A percentile compares a stretch with the other conserved stretches of the same genome.
phyloP scores from a whole-genome alignment of 2,113 vertebrate genomes.

The Gasterosteus nipponicus region DNA sequence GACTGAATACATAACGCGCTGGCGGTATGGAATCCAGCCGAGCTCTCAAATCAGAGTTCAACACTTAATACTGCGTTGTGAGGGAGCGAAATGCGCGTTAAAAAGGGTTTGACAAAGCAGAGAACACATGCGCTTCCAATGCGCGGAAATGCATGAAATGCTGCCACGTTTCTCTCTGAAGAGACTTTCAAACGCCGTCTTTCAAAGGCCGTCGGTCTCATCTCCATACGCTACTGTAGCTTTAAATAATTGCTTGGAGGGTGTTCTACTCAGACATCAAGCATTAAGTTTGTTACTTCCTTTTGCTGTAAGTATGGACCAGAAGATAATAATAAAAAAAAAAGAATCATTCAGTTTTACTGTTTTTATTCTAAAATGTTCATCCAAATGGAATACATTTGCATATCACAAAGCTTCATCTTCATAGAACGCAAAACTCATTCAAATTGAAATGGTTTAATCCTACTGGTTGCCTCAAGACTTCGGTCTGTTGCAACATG shows the following conservation, averaged over 20 bases:
- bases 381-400: slow-evolving; percentile 22
- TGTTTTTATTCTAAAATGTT: slow-evolving; percentile 26
- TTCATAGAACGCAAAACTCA: slow-evolving; percentile 23
- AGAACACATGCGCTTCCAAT: slow-evolving; percentile 51
- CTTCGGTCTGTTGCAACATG: neutral
- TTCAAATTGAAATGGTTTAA: slow-evolving; percentile 36
- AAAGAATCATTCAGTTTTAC: neutral
- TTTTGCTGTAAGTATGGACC: slow-evolving; percentile 5
- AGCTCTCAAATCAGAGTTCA: slow-evolving; percentile 28
- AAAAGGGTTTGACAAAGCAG: slow-evolving; percentile 45
- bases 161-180: slow-evolving; percentile 51
- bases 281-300: slow-evolving; percentile 22
- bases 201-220: slow-evolving; percentile 63
- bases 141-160: slow-evolving; percentile 40
- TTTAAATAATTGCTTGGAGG: slow-evolving; percentile 39
- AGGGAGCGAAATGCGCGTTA: slow-evolving; percentile 50
- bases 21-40: slow-evolving; percentile 5
- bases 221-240: slow-evolving; percentile 42
- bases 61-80: slow-evolving; percentile 21
- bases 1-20: slow-evolving; percentile 18
- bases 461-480: neutral
- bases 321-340: neutral
- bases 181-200: slow-evolving; percentile 52
- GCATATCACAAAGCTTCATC: slow-evolving; percentile 43
- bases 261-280: neutral